Conservation (phyloP, 2,113 vertebrate genomes). For the Misgurnus anguillicaudatus region DNA sequence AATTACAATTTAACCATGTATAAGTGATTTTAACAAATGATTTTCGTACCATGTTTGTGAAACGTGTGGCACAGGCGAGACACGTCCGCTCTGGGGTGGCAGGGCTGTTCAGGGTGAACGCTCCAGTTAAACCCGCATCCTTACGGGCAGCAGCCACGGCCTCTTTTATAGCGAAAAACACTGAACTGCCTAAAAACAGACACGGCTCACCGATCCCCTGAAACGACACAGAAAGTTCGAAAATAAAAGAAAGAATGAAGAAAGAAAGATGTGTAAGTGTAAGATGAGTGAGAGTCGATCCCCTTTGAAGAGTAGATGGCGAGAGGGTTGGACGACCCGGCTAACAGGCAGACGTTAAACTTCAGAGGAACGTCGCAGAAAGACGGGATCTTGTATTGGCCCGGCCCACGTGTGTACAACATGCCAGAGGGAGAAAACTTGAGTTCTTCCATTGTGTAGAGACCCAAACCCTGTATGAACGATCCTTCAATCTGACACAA, state of each 20-base stretch:
- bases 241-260: neutral
- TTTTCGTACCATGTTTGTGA: conserved; percentile 77
- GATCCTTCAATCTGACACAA: conserved; percentile 82
- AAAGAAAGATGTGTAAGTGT: no score
- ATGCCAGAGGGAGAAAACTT: conserved; percentile 80
- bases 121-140: conserved; percentile 68
- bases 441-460: conserved; percentile 84
- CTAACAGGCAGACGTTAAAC: conserved; percentile 79
- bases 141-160: conserved; percentile 71
- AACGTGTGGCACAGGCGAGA: conserved; percentile 77
- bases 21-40: neutral
- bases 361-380: conserved; percentile 82
- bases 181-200: conserved; percentile 79
- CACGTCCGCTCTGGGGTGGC: conserved; percentile 75
- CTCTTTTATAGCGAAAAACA: conserved; percentile 83
- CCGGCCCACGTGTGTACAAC: conserved; percentile 77
- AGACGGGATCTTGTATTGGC: conserved; percentile 85
- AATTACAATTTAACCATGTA: no score
- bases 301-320: conserved; percentile 90
- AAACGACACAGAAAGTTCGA: neutral
- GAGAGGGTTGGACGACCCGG: conserved; percentile 73
- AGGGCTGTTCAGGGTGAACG: conserved; percentile 76
- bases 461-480: conserved; percentile 83
- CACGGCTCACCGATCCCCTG: conserved; percentile 81
- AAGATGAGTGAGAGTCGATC: no score